Evolutionary conservation across 2,113 vertebrate genomes (phyloP), one percentile per base, ranked within the genome.

Genomic region (Acinonyx jubatus): DNA sequence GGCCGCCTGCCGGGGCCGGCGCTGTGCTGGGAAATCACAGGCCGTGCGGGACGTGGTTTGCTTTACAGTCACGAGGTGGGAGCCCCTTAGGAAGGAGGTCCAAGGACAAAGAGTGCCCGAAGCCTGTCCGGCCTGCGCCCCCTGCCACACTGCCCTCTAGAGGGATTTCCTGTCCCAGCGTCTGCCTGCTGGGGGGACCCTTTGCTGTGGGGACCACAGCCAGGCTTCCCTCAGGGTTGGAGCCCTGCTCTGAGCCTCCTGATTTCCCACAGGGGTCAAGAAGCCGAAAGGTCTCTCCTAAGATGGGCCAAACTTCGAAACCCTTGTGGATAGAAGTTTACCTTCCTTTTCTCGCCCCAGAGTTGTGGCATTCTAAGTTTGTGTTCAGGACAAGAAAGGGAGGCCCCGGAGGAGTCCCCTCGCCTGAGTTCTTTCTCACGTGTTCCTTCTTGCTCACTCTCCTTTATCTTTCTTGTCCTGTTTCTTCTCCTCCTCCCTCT

Each of bases 1-100:
- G 1, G 45, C 15, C 2, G 69, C 91, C 95, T 91, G 91, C 41
- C 92, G 0, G 80, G 15, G 7, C 80, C 76, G 92, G 83, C 33
- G 31, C 96, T 78, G 79, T 92, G 95, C 57, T 38, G 52, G 52
- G 69, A 50, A 73, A 89, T 63, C n/a, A 57, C 38, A 15, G 27
- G 86, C 71, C 11, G 0, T 78, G 0, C 0, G 10, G 45, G 31
- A 52, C 6, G 0, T 74, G 95, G 68, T 63, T 16, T 71, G 74
- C 55, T 86, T 91, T 76, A 38, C 23, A 8, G 25, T 83, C 79
- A 16, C 25, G 55, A 81, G 61, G 31, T 29, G 5, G 36, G 36
- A 4, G 1, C 16, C 27, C 25, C 84, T 76, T 25, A 3, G 5
- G 31, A 33, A 3, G 8, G 19, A 48, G 38, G 18, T 6, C 18